These are phyloP conservation scores for Hippoglossus stenolepis DNA, from an alignment of 2,113 vertebrate genomes.

Conservation along the genomic window DNA sequence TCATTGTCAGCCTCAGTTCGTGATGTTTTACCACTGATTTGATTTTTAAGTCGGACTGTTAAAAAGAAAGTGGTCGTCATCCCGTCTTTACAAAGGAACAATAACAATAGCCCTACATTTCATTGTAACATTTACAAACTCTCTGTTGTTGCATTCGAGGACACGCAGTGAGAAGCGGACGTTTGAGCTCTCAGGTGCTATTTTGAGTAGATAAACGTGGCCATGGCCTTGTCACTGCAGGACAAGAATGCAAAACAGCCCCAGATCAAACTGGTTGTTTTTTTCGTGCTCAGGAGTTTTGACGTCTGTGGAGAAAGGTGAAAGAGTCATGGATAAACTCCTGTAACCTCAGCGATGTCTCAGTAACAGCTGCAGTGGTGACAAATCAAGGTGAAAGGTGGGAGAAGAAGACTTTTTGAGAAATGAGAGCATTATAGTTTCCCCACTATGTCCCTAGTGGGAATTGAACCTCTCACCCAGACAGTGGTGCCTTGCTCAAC, in stretches of 20 bases:
- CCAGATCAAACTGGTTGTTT: slow-evolving; percentile 89
- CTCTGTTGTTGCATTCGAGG: neutral
- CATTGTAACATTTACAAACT: neutral
- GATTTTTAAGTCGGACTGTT: neutral
- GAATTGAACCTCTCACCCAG: slow-evolving; percentile 9
- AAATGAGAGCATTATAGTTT: neutral
- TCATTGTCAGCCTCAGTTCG: slow-evolving; percentile 6
- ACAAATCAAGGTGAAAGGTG: slow-evolving; percentile 22
- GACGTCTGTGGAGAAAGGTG: slow-evolving; percentile 79
- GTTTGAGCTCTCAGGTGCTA: slow-evolving; percentile 76
- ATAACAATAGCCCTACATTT: neutral
- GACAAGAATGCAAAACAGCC: slow-evolving; percentile 92
- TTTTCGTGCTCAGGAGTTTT: slow-evolving; percentile 83
- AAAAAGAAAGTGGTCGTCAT: neutral
- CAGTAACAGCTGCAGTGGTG: slow-evolving; percentile 18
- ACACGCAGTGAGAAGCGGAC: neutral
- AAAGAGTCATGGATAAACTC: slow-evolving; percentile 80
- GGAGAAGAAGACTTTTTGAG: neutral
- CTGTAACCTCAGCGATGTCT: slow-evolving; percentile 38
- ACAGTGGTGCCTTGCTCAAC: slow-evolving; percentile 22
- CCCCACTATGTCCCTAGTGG: neutral
- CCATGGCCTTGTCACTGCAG: slow-evolving; percentile 58
- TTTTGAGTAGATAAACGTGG: slow-evolving; percentile 74
- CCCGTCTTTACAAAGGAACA: neutral
- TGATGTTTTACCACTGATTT: neutral